Conservation (phyloP, 2,888 invertebrate genomes). For the Formica aserva region DNA sequence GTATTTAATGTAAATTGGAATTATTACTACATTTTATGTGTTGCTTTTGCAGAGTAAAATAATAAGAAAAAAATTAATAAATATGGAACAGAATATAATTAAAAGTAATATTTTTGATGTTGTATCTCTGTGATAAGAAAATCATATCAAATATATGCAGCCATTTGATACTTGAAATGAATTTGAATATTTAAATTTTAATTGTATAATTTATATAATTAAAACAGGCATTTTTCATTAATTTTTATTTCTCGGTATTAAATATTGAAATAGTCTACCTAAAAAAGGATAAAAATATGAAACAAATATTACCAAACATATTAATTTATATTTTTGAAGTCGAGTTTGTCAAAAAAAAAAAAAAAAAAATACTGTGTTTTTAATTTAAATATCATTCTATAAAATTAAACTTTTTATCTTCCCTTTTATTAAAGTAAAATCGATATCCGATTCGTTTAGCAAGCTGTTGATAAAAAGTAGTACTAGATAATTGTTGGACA, state of each 20-base stretch:
- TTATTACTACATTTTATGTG: neutral
- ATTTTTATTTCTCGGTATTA: neutral
- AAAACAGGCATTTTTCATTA: neutral
- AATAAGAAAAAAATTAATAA: neutral
- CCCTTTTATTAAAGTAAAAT: constrained; percentile 22
- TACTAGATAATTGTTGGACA: constrained; percentile 21
- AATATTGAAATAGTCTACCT: neutral
- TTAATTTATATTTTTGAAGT: neutral
- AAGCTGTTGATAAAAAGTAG: constrained; percentile 9
- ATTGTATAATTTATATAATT: neutral
- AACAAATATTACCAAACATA: neutral
- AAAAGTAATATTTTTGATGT: neutral
- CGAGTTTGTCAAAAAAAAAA: neutral
- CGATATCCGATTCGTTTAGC: constrained; percentile 4
- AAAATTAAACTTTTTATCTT: neutral
- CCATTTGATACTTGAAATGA: neutral
- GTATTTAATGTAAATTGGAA: neutral
- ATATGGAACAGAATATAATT: neutral
- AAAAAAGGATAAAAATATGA: neutral
- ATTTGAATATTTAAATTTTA: neutral
- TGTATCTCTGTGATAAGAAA: neutral
- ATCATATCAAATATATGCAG: neutral
- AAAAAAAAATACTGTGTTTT: neutral
- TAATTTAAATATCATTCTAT: neutral
- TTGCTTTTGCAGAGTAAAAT: neutral